These are phyloP conservation scores for Calyptommatus sinebrachiatus DNA, from an alignment of 2,113 vertebrate species.

Conservation along the genomic window DNA sequence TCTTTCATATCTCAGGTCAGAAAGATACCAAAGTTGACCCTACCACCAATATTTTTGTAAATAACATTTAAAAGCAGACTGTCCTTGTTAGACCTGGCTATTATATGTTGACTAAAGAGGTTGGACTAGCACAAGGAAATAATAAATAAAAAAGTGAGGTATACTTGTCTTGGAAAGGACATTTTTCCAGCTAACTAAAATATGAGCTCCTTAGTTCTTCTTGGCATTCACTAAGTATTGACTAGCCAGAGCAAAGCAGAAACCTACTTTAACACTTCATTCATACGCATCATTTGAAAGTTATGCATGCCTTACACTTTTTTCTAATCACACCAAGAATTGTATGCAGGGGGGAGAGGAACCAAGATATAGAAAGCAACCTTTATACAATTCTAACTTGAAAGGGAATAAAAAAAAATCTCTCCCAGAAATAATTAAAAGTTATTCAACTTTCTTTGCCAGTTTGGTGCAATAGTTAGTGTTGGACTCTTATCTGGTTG, in stretches of 20 bases:
- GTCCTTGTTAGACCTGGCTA: slow-evolving; percentile 52
- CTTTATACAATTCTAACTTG: slow-evolving; percentile 39
- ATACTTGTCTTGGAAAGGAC: slow-evolving; percentile 64
- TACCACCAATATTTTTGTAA: slow-evolving; percentile 38
- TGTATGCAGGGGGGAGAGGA: slow-evolving; percentile 12
- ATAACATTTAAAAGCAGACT: slow-evolving; percentile 35
- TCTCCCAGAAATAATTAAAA: neutral
- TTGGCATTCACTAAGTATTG: slow-evolving; percentile 60
- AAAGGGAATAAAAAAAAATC: slow-evolving; percentile 11
- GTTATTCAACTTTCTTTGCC: neutral
- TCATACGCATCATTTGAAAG: slow-evolving; percentile 70
- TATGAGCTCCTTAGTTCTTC: slow-evolving; percentile 53
- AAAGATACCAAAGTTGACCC: neutral
- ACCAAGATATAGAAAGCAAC: slow-evolving; percentile 55
- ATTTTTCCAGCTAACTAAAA: slow-evolving; percentile 67
- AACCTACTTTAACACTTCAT: slow-evolving; percentile 72
- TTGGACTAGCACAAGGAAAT: slow-evolving; percentile 56
- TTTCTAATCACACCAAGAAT: slow-evolving; percentile 64
- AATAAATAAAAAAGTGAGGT: slow-evolving; percentile 65
- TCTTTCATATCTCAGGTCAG: neutral
- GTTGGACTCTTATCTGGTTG: neutral
- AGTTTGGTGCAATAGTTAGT: neutral
- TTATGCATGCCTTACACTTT: slow-evolving; percentile 60
- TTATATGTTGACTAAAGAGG: slow-evolving; percentile 58
- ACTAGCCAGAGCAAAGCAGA: slow-evolving; percentile 68